phyloP scores from a whole-genome alignment of 2,888 invertebrate genomes.

The Cylindroiulus punctatus region DNA sequence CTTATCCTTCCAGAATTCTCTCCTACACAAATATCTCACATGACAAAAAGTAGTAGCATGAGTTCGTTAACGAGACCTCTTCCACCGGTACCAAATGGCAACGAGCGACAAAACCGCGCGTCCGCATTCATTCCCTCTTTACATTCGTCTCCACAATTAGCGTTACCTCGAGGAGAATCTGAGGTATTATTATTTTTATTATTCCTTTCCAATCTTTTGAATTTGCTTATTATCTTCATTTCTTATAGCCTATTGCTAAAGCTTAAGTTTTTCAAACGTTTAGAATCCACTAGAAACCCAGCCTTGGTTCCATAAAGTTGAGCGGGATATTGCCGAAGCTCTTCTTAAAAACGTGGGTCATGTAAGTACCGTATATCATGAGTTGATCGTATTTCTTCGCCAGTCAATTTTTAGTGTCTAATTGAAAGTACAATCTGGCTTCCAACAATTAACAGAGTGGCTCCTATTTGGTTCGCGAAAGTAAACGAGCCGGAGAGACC shows the following conservation, averaged over 20 bases:
- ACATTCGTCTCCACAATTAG: neutral
- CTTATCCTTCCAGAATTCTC: neutral
- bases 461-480: constrained; percentile 61
- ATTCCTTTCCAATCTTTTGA: no score
- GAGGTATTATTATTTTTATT: neutral
- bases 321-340: neutral
- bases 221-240: no score
- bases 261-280: neutral
- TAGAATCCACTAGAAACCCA: constrained; percentile 12
- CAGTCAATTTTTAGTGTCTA: no score
- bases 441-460: constrained; percentile 56
- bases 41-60: constrained; percentile 39
- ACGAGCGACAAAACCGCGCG: neutral
- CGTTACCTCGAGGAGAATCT: neutral
- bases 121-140: neutral
- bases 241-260: no score
- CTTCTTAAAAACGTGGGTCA: constrained; percentile 26
- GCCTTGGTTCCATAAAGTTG: constrained; percentile 27
- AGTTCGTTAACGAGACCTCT: neutral
- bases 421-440: no score
- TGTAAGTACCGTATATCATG: no score
- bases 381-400: no score
- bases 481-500: constrained; percentile 60
- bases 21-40: neutral
- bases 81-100: neutral